phyloP scores from a whole-genome alignment of 2,113 vertebrate species.

The Ceuthmochares aereus region DNA sequence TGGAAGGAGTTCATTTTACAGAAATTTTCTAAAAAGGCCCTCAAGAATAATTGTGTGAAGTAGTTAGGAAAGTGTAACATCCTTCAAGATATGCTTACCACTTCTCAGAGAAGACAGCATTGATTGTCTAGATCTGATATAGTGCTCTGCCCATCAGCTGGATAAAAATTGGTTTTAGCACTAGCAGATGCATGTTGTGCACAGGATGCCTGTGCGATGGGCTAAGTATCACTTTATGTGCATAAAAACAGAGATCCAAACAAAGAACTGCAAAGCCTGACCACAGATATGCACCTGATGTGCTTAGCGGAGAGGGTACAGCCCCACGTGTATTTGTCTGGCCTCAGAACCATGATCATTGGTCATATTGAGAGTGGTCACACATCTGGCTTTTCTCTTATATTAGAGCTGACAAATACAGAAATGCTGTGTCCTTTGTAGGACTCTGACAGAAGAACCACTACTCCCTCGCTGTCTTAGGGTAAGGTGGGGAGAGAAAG shows the following conservation, averaged over 20 bases:
- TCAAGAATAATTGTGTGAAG: background rate
- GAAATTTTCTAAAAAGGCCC: background rate
- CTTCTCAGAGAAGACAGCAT: background rate
- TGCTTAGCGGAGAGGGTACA: background rate
- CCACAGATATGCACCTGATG: background rate
- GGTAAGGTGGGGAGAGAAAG: background rate
- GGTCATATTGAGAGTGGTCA: background rate
- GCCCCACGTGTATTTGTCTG: background rate
- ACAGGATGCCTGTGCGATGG: background rate
- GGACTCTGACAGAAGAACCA: background rate
- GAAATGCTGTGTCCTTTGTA: background rate
- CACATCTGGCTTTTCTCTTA: background rate
- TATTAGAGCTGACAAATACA: background rate
- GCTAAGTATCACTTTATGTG: accelerated
- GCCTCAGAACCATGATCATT: accelerated
- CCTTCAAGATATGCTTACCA: accelerated
- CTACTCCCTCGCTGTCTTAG: accelerated
- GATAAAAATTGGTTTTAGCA: background rate
- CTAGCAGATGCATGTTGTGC: accelerated
- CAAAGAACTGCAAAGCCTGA: background rate
- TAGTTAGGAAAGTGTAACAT: background rate
- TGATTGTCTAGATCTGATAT: background rate
- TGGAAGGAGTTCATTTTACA: background rate
- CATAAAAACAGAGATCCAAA: background rate
- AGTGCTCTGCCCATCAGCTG: background rate